A percentile compares a stretch with the other conserved stretches of the same genome.
Evolutionary conservation across 2,888 invertebrate genomes (phyloP).

Genomic region (Drosophila fungiperda): DNA sequence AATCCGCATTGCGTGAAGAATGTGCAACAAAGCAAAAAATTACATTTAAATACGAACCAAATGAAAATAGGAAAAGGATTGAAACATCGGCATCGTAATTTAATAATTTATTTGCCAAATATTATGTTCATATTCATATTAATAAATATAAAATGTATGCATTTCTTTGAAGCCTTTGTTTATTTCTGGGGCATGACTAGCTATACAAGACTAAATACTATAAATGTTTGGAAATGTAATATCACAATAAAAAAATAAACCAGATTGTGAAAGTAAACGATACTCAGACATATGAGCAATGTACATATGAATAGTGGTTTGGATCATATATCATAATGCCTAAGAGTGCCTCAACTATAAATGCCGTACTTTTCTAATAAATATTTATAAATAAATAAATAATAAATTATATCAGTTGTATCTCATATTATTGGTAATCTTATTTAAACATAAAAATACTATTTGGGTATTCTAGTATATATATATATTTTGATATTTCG

Average conservation of each 20-base stretch:
- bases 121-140: neutral
- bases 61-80: no score
- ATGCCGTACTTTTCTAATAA: neutral
- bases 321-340: neutral
- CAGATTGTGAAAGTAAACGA: neutral
- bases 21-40: conserved; percentile 34
- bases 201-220: no score
- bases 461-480: neutral
- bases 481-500: neutral
- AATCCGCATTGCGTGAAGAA: conserved; percentile 16
- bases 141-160: neutral
- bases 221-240: neutral
- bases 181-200: neutral
- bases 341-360: neutral
- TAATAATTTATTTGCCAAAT: neutral
- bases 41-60: conserved; percentile 8
- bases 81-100: neutral
- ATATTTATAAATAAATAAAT: neutral
- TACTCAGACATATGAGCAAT: neutral
- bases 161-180: neutral
- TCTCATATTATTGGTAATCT: neutral
- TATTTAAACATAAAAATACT: neutral
- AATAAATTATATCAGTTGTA: neutral
- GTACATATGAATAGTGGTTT: neutral
- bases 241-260: neutral